Evolutionary conservation across 2,888 invertebrate genomes (phyloP).

Genomic region (Desoria tigrina): DNA sequence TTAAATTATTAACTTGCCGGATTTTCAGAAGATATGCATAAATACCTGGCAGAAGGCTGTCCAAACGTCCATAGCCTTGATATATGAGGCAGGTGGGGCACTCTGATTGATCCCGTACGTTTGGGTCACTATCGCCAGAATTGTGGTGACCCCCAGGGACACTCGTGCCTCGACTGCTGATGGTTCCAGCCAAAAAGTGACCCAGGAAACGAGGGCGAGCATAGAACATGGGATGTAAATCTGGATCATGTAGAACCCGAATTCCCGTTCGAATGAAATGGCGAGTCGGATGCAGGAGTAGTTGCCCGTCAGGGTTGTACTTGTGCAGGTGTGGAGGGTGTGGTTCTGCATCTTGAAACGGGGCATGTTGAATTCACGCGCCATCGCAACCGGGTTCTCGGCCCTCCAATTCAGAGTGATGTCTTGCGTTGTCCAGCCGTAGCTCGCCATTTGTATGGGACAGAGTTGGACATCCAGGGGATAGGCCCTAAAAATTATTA

Average conservation of each 20-base stretch:
- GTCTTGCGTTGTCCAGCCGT: constrained; percentile 42
- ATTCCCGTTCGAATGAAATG: constrained; percentile 14
- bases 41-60: constrained; percentile 55
- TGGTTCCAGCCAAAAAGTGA: constrained; percentile 47
- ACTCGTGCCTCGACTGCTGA: constrained; percentile 41
- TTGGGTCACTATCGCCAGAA: constrained; percentile 61
- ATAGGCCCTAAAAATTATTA: constrained; percentile 23
- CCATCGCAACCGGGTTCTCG: constrained; percentile 23
- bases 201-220: constrained; percentile 48
- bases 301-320: constrained; percentile 3
- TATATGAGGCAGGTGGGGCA: constrained; percentile 62
- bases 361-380: constrained; percentile 40
- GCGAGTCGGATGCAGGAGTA: constrained; percentile 10
- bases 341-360: constrained; percentile 14
- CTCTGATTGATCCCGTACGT: constrained; percentile 59
- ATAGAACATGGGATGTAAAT: constrained; percentile 47
- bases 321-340: background rate
- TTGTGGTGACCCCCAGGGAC: constrained; percentile 59
- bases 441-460: constrained; percentile 37
- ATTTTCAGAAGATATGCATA: background rate
- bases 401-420: constrained; percentile 35
- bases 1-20: background rate
- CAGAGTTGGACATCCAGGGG: constrained; percentile 46
- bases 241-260: constrained; percentile 44
- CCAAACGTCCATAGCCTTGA: constrained; percentile 56